phyloP scores from a whole-genome alignment of 2,797 vertebrate genomes.

The Macropus fuliginosus region DNA sequence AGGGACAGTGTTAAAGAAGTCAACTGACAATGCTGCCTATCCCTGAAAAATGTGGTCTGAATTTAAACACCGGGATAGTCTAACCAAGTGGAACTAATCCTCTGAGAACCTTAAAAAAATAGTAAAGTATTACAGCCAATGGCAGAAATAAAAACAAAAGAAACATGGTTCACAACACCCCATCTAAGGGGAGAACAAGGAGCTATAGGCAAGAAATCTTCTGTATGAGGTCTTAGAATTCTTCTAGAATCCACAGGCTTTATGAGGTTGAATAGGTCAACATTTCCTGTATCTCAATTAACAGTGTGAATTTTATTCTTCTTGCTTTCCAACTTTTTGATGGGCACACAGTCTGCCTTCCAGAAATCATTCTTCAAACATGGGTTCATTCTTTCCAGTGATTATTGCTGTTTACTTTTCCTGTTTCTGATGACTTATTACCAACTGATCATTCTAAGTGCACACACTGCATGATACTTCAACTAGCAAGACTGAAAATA shows the following conservation, averaged over 20 bases:
- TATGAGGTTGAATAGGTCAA: neutral
- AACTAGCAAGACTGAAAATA: neutral
- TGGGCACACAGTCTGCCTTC: neutral
- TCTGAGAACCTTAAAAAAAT: neutral
- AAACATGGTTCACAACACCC: neutral
- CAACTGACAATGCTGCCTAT: neutral
- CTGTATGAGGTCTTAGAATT: neutral
- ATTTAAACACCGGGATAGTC: neutral
- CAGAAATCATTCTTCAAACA: neutral
- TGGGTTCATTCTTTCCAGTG: neutral
- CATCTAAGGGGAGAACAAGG: neutral
- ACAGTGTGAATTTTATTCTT: neutral
- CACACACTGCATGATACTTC: neutral
- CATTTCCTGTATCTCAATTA: neutral
- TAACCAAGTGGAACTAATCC: neutral
- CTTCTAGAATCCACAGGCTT: neutral
- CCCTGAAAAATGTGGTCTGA: neutral
- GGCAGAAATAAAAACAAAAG: neutral
- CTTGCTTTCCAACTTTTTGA: neutral
- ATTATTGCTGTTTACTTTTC: neutral
- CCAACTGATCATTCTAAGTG: neutral
- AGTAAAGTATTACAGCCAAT: neutral
- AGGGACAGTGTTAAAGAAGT: neutral
- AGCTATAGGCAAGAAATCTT: neutral
- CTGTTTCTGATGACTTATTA: neutral